A percentile compares a stretch with the other conserved stretches of the same genome.
phyloP scores from a whole-genome alignment of 2,113 vertebrate genomes.

The Cebus imitator region DNA sequence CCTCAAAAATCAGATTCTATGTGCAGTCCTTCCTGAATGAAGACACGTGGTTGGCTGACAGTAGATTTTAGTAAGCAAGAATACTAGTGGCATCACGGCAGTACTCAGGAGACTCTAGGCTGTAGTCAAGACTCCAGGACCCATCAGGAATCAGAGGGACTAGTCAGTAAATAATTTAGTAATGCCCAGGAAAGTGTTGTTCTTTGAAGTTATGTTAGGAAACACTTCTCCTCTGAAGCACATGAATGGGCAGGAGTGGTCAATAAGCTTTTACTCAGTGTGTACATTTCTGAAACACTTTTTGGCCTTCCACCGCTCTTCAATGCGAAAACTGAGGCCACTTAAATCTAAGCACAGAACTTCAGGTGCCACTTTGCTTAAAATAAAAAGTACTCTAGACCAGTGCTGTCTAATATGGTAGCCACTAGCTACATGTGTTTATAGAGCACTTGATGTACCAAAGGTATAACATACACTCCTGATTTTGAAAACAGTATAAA shows the following conservation, averaged over 20 bases:
- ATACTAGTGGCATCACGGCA: neutral
- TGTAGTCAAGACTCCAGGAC: neutral
- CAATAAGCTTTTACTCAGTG: neutral
- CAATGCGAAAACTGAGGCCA: constrained; percentile 17
- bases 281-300: neutral
- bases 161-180: neutral
- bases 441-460: neutral
- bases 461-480: neutral
- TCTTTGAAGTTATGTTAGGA: neutral
- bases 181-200: neutral
- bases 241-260: neutral
- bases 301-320: neutral
- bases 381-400: neutral
- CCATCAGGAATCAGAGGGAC: neutral
- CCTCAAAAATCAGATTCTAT: neutral
- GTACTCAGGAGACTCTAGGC: neutral
- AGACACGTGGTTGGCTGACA: neutral
- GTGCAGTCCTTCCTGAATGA: neutral
- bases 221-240: neutral
- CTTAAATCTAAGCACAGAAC: neutral
- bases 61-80: neutral
- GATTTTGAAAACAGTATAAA: constrained; percentile 57
- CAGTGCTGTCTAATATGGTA: neutral
- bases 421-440: neutral
- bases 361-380: neutral